Base-by-base conservation (phyloP, 53 echinoderm and acorn worm species). In the Arbacia lixula region DNA sequence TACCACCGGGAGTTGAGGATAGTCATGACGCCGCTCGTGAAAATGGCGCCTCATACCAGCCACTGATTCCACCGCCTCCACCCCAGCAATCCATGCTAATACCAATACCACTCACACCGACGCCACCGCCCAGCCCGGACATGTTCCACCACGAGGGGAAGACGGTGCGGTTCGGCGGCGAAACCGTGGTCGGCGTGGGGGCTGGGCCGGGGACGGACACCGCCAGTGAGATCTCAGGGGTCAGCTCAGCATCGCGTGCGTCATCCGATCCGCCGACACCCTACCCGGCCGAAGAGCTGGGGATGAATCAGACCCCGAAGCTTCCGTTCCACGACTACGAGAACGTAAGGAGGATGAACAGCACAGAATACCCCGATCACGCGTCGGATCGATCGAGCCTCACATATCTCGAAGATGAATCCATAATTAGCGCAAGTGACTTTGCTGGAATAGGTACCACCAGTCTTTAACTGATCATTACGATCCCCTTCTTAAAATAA, bases 101-200 rank as follows among this genome's bases (percentile, higher is more conserved):
- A n/a, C n/a, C n/a, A n/a, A n/a, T n/a, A n/a, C n/a, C n/a, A n/a
- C n/a, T n/a, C n/a, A n/a, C n/a, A n/a, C n/a, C n/a, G n/a, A n/a
- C n/a, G n/a, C n/a, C n/a, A n/a, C n/a, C n/a, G n/a, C n/a, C n/a
- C n/a, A n/a, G n/a, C n/a, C n/a, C n/a, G n/a, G n/a, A n/a, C n/a
- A n/a, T n/a, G n/a, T n/a, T n/a, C n/a, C n/a, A n/a, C n/a, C n/a
- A n/a, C 38, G 71, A 69, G 6, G 71, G 71, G 27, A 69, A 69
- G 71, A 69, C 71, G 5, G 71, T 69, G 71, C 38, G 40, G 19
- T 69, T 69, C 38, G 71, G 71, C 5, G 71, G 41, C 26, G 71
- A 69, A 42, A 69, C 71, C 27, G 43, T 69, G 11, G 71, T 69
- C 28, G 71, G 71, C 14, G 40, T 40, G 25, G 71, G 71, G 22